Base-by-base conservation (phyloP, 2,113 vertebrate genomes). In the Thamnaconus septentrionalis region DNA sequence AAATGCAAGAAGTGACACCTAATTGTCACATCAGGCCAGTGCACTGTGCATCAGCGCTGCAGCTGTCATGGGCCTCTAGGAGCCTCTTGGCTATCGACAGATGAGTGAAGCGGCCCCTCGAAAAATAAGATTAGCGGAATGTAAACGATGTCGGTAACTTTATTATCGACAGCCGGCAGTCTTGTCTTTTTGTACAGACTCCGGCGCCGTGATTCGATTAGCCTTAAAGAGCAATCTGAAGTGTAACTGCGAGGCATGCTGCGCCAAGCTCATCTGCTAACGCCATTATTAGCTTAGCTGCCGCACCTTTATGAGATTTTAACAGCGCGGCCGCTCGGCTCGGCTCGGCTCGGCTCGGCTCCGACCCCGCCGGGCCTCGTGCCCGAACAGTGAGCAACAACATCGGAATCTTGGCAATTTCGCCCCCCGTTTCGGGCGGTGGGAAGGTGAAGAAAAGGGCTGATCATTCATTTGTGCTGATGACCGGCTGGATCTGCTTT, bases 401-500 rank as follows among this genome's bases (percentile, higher is more conserved):
- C 18, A 31, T 31, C 18, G 18, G 18, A 31, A 31, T 31, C 18
- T 31, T 2, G 18, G 18, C 18, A 31, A 31, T 31, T 31, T 31
- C 18, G 18, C 18, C 18, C 18, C 18, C 18, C 18, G 18, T 31
- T 31, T 2, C 2, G 18, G 18, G 18, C 18, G 18, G 18, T 31
- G 18, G 18, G 18, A 31, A 31, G 18, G 18, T 31, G 18, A 31
- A 81, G 75, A 80, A 83, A 79, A 83, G 78, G 63, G 68, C 79
- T 86, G 79, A 88, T 89, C 65, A 83, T 79, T 83, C 85, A 76
- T 87, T 87, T 50, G 48, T 76, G 68, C 75, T 85, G 69, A 77
- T 84, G 79, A 71, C 78, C 67, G 61, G 79, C 72, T 79, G 87
- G 82, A 75, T 79, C 80, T 86, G 70, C 64, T 87, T 80, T 82